Conservation (phyloP, 2,888 invertebrate genomes). For the Eurytoma adleriae region DNA sequence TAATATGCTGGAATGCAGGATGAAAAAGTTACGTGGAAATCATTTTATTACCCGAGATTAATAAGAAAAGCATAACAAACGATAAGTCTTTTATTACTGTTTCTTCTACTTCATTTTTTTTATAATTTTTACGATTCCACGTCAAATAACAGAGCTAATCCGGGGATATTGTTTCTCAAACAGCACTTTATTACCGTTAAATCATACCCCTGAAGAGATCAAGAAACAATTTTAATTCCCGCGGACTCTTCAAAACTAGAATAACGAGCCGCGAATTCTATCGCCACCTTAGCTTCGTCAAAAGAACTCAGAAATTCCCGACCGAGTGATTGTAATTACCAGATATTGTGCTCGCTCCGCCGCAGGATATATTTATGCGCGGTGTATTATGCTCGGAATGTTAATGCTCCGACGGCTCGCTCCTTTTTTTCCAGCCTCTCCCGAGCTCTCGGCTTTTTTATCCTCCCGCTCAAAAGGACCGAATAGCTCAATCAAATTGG, state of each 20-base stretch:
- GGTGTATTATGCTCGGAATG: slow-evolving; percentile 64
- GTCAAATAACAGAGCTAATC: too few relatives aligned
- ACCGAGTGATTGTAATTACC: slow-evolving; percentile 64
- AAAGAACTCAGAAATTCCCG: neutral
- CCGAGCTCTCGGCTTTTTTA: slow-evolving; percentile 8
- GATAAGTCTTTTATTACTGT: too few relatives aligned
- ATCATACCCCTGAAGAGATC: too few relatives aligned
- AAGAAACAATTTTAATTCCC: neutral
- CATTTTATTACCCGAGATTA: neutral
- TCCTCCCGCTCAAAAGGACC: neutral
- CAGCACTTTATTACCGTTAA: too few relatives aligned
- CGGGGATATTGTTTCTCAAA: too few relatives aligned
- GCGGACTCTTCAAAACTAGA: neutral
- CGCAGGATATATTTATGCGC: slow-evolving; percentile 64
- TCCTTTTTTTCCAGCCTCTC: neutral
- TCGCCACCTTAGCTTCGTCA: neutral
- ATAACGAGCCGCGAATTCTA: neutral
- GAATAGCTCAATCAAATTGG: slow-evolving; percentile 15
- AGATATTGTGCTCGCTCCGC: slow-evolving; percentile 63
- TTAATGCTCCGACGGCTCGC: slow-evolving; percentile 58
- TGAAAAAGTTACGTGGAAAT: slow-evolving; percentile 1
- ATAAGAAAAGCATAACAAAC: neutral
- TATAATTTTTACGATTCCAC: too few relatives aligned
- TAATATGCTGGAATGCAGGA: too few relatives aligned
- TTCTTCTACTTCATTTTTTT: too few relatives aligned